Base-by-base conservation (phyloP, 2,797 vertebrate species). In the Thalassophryne amazonica region DNA sequence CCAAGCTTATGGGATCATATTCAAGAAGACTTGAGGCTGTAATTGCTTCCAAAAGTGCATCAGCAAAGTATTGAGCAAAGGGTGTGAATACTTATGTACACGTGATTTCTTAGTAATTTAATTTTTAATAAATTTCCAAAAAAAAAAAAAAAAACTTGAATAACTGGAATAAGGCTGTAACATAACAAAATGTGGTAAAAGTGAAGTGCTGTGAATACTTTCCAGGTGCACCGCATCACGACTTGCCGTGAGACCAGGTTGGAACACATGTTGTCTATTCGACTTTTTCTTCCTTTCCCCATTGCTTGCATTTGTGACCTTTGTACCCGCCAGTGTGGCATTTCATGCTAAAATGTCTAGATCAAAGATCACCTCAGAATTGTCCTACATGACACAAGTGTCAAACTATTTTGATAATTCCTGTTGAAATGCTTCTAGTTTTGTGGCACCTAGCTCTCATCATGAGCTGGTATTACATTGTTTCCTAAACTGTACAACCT, bases 221-320 rank as follows among this genome's bases (percentile, higher is more conserved):
- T 80, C 77, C 36, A 32, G 51, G n/a, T n/a, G n/a, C n/a, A n/a
- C n/a, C n/a, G n/a, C n/a, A n/a, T n/a, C n/a, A n/a, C n/a, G n/a
- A n/a, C n/a, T n/a, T n/a, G n/a, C n/a, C n/a, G n/a, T n/a, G n/a
- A 41, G 3, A 31, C 11, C 54, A 54, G 38, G 54, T 19, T 70
- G 49, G 67, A 65, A 62, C 78, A 80, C 68, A 60, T 83, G 81
- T 71, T 84, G 82, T 78, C 33, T 65, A 69, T 81, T 78, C 67
- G 2, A 57, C 54, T 72, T 66, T 68, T 80, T 59, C 64, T 73
- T 63, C 73, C 76, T 61, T 70, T 32, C 10, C 30, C 31, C 13
- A 2, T 30, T 8, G 37, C 59, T 60, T 30, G 7, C 24, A 19
- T 46, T 43, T n/a, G 29, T 46, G 68, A 43, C 47, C n/a, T n/a